These are phyloP conservation scores for Pocillopora grandis DNA, from an alignment of 92 coral and sea anemone species.

Conservation along the genomic window DNA sequence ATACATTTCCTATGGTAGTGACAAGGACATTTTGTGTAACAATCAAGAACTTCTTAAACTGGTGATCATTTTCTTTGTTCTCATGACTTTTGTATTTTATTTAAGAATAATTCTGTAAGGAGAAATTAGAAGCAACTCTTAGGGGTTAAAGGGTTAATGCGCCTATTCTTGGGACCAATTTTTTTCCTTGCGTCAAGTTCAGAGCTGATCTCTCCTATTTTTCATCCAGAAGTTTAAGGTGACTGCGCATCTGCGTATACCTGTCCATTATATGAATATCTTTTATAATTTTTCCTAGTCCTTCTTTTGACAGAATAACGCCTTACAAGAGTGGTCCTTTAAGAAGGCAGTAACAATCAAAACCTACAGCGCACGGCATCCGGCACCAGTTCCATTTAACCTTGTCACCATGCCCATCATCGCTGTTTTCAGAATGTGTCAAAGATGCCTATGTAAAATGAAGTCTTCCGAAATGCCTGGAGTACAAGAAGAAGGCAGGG, in stretches of 20 bases:
- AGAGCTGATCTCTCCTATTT: no score
- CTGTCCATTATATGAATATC: not conserved
- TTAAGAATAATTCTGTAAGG: no score
- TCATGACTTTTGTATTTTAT: no score
- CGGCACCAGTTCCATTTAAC: constrained; percentile 52
- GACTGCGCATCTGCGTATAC: not conserved
- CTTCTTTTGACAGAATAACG: constrained; percentile 34
- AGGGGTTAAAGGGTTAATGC: no score
- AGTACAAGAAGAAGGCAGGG: constrained; percentile 4
- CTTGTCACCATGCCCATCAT: constrained; percentile 24
- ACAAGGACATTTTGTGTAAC: no score
- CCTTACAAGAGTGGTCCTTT: constrained; percentile 53
- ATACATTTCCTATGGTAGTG: no score
- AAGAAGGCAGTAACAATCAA: constrained; percentile 47
- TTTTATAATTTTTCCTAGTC: not conserved
- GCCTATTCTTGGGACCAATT: no score
- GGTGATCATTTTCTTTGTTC: no score
- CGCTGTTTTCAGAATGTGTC: constrained; percentile 8
- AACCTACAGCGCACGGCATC: constrained; percentile 35
- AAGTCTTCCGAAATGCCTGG: not conserved
- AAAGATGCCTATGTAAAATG: constrained; percentile 1
- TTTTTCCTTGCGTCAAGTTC: no score
- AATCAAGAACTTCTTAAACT: no score
- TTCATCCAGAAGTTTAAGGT: no score
- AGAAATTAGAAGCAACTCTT: no score